Base-by-base conservation (phyloP, 2,113 vertebrate genomes). In the Montifringilla adamsi region DNA sequence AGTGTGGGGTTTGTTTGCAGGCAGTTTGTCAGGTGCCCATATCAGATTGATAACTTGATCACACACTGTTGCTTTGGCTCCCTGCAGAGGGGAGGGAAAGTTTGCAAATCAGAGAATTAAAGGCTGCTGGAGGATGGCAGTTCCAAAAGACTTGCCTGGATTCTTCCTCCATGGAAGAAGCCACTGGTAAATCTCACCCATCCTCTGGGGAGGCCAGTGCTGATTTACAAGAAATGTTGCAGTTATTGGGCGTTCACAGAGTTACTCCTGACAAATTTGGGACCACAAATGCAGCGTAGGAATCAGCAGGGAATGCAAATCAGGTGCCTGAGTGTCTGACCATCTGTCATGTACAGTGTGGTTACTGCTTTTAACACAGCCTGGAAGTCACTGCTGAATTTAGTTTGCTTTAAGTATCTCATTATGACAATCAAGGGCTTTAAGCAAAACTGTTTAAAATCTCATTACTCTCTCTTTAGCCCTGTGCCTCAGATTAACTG, bases 401-500 rank as follows among this genome's bases (percentile, higher is more conserved):
- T 12, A 44, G 49, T 44, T 73, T 46, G 67, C 35, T 85, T 76
- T 46, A 64, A 89, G 30, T 27, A 22, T 69, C 63, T 80, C 52
- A 72, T 85, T 93, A 78, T 67, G 56, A 59, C 59, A 90, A 52
- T 84, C 62, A 67, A 31, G 13, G 90, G 31, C 58, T 95, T 96
- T 10, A 94, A 84, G 74, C 58, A 80, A 91, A 95, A 86, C 46
- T 80, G 35, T 74, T 92, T 80, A 56, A 64, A 68, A 90, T 44
- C 39, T 83, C 28, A 18, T 44, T 56, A 10, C 67, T 90, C 83
- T 94, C 90, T 46, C 94, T 95, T 67, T 94, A 99, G 99, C 95
- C 99, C 99, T 1, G 98, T 99, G 47, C 99, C 99, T 91, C 98
- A 98, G 97, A 99, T 99, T 96, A 98, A 98, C 89, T 99, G 99